These are phyloP conservation scores for Etheostoma nigrum DNA, from an alignment of 2,797 vertebrate genomes.

Conservation along the genomic window DNA sequence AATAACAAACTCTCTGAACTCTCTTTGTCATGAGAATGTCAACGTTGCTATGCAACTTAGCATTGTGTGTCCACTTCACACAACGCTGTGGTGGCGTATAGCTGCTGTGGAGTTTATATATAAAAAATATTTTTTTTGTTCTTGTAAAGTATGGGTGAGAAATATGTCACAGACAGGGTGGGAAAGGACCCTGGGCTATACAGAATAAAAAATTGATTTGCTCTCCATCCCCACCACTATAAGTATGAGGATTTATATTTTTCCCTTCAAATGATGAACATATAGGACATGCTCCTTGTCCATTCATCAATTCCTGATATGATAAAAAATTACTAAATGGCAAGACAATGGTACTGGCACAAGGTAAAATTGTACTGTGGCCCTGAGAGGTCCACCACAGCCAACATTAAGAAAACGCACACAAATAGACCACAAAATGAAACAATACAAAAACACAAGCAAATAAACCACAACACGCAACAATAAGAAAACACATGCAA, in stretches of 20 bases:
- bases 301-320: background rate
- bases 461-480: too few species aligned
- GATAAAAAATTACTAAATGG: background rate
- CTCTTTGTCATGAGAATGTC: background rate
- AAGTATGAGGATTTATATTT: background rate
- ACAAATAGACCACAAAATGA: too few species aligned
- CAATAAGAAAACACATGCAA: too few species aligned
- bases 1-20: background rate
- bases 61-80: too few species aligned
- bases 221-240: background rate
- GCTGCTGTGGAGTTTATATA: too few species aligned
- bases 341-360: background rate
- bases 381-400: too few species aligned
- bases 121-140: too few species aligned
- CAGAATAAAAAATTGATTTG: conserved; percentile 18
- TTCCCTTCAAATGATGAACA: background rate
- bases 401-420: too few species aligned
- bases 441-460: too few species aligned
- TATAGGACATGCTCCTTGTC: background rate
- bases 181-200: conserved; percentile 3
- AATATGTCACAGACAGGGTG: conserved; percentile 1
- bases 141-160: conserved; percentile 1
- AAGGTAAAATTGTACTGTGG: background rate
- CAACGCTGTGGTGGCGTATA: too few species aligned
- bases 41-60: too few species aligned